Evolutionary conservation across 1,140 invertebrate genomes (phyloP), one percentile per base, ranked within the genome.

Genomic region (Rhagoletis zephyria): DNA sequence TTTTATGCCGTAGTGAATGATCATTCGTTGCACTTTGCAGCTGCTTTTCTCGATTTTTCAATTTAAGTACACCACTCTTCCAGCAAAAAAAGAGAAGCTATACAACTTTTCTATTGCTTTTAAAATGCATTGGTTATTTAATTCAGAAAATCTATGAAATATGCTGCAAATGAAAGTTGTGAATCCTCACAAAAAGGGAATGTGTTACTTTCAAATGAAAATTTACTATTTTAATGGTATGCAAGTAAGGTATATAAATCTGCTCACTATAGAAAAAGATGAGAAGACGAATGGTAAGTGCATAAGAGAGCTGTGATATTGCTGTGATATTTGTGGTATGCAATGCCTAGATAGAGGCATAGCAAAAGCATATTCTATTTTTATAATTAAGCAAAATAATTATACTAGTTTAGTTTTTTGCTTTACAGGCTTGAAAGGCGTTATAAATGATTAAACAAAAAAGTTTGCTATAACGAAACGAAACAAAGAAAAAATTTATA

Each of bases 391-490:
- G 74, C n/a, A 56, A 77, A 81, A 81, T 81, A 81, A 81, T 42
- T 81, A 14, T 56, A 45, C 42, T 81, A 81, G 74, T 56, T 81
- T 81, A 81, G 74, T 81, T 81, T 51, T 81, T n/a, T 81, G 74
- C 74, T 81, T 81, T 81, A 51, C 74, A 81, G 74, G 74, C 74
- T 81, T n/a, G 16, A 81, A 81, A 81, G 74, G 74, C 74, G 74
- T 81, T 74, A 81, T 56, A 81, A 81, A 48, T 81, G 74, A 81
- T 48, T 30, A 30, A 30, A 30, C 30, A 74, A 81, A 77, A 77
- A 81, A 81, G 70, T 77, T 77, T 77, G 16, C 70, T 5, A 56
- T 19, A 81, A 14, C 7, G 61, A 63, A 81, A 81, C 45, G 45
- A 81, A 81, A 19, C 5, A 77, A 51, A 77, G 5, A 81, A 81